Percentiles rank a stretch among this genome's conserved stretches.
These are phyloP conservation scores for Dromaius novaehollandiae DNA, from an alignment of 2,113 vertebrate genomes.

Conservation along the genomic window DNA sequence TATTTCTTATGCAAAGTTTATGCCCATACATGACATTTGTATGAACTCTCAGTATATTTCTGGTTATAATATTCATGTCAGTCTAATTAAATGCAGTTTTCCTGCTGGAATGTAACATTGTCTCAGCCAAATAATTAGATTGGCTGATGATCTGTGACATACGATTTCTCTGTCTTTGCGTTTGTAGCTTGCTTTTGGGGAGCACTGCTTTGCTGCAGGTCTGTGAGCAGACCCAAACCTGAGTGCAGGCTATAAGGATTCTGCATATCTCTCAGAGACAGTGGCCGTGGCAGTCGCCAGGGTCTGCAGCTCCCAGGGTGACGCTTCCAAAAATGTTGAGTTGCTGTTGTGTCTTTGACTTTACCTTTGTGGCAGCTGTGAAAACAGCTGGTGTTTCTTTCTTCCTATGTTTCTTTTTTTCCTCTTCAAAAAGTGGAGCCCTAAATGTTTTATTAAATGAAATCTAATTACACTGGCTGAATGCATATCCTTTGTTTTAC, in stretches of 20 bases:
- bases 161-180: neutral
- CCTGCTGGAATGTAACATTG: neutral
- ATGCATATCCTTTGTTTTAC: constrained; percentile 8
- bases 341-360: neutral
- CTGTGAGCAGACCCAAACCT: neutral
- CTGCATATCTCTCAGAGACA: neutral
- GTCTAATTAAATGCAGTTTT: constrained; percentile 35
- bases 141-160: neutral
- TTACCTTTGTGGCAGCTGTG: neutral
- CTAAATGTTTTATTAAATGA: constrained; percentile 32
- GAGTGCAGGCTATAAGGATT: neutral
- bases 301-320: neutral
- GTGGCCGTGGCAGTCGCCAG: rapidly evolving
- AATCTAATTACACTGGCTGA: constrained; percentile 47
- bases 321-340: neutral
- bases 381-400: constrained; percentile 5
- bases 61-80: neutral
- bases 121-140: constrained; percentile 6
- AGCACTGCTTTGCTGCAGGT: neutral
- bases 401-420: neutral
- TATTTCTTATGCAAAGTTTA: neutral
- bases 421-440: neutral
- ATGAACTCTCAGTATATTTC: constrained; percentile 3
- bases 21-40: neutral
- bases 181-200: constrained; percentile 1